phyloP scores from a whole-genome alignment of 2,113 vertebrate species.

The Garra rufa region DNA sequence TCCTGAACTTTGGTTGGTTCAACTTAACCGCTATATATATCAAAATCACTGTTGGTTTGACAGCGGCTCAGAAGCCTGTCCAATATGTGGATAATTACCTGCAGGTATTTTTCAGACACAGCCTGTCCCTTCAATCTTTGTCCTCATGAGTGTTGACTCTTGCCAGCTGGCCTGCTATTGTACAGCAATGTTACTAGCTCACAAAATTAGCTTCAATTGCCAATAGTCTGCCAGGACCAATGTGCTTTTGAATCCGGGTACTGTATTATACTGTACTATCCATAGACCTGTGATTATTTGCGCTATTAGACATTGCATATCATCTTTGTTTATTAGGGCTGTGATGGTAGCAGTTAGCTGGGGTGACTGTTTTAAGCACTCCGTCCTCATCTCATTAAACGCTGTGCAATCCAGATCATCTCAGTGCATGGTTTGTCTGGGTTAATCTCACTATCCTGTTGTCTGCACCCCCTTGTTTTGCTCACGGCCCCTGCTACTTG shows the following conservation, averaged over 20 bases:
- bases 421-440: slow-evolving; percentile 26
- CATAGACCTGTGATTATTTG: background rate
- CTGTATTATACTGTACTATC: background rate
- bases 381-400: slow-evolving; percentile 32
- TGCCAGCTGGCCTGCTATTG: slow-evolving; percentile 7
- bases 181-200: slow-evolving; percentile 16
- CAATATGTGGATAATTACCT: slow-evolving; percentile 2
- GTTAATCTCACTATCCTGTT: slow-evolving; percentile 35
- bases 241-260: background rate
- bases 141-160: slow-evolving; percentile 27
- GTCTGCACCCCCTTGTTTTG: slow-evolving; percentile 5
- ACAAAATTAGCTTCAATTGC: slow-evolving; percentile 7
- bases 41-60: background rate
- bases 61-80: background rate
- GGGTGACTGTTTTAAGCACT: slow-evolving; percentile 20
- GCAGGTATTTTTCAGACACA: slow-evolving; percentile 13
- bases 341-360: background rate
- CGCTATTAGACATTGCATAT: background rate
- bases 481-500: slow-evolving; percentile 14
- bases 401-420: slow-evolving; percentile 17
- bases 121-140: slow-evolving; percentile 5
- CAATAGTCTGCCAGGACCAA: background rate
- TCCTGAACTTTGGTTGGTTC: background rate
- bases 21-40: background rate
- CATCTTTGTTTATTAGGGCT: background rate